Conservation (phyloP, 1,140 invertebrate species). For the Drosophila subpulchrella region DNA sequence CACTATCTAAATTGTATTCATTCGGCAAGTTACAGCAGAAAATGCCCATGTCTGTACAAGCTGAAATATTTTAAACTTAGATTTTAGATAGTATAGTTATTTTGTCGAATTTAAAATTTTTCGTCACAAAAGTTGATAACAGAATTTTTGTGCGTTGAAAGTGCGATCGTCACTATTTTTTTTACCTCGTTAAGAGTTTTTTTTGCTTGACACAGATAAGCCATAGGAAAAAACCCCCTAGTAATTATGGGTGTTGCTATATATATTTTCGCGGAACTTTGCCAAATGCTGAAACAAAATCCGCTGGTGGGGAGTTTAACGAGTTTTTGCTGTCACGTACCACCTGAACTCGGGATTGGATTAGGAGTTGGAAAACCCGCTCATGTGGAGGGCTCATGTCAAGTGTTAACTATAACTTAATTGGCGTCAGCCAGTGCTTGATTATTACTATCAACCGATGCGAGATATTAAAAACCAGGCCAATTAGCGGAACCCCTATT, state of each 20-base stretch:
- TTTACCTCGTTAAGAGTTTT: no score
- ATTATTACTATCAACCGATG: slow-evolving; percentile 38
- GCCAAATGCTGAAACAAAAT: not conserved
- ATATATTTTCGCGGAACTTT: not conserved
- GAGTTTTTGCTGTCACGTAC: slow-evolving; percentile 17
- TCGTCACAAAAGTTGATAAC: no score
- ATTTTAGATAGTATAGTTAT: no score
- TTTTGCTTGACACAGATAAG: no score
- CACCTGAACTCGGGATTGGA: not conserved
- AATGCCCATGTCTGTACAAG: no score
- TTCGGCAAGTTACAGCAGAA: no score
- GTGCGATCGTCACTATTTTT: no score
- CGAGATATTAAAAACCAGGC: slow-evolving; percentile 19
- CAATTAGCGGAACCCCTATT: slow-evolving; percentile 57
- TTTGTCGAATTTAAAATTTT: no score
- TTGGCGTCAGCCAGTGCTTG: slow-evolving; percentile 41
- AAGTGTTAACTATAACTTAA: slow-evolving; percentile 56
- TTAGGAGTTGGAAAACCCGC: slow-evolving; percentile 1
- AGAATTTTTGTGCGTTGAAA: no score
- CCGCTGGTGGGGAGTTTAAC: not conserved
- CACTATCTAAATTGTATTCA: no score
- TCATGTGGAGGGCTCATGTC: slow-evolving; percentile 30
- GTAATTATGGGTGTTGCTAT: not conserved
- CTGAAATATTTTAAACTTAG: no score
- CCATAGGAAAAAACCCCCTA: slow-evolving; percentile 5